phyloP scores from a whole-genome alignment of 2,888 invertebrate genomes.

The Cephalotes varians region DNA sequence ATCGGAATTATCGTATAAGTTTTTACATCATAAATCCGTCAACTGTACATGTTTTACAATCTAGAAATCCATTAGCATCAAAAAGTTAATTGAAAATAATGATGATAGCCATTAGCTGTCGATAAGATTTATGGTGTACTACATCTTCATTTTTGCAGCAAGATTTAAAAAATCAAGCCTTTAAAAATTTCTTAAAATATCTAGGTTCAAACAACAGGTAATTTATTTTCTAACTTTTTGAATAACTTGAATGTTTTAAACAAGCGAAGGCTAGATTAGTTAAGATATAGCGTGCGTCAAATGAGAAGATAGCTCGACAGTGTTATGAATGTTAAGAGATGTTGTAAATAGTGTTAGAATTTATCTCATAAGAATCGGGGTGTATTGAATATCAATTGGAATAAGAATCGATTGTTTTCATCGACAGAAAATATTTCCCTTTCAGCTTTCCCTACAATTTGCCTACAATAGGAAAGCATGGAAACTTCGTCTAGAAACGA shows the following conservation, averaged over 20 bases:
- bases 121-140: neutral
- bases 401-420: neutral
- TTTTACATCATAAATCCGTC: constrained; percentile 16
- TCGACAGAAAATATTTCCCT: neutral
- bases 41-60: constrained; percentile 23
- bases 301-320: neutral
- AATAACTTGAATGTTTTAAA: neutral
- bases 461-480: constrained; percentile 20
- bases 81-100: constrained; percentile 31
- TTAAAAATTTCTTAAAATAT: neutral
- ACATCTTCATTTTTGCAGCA: neutral
- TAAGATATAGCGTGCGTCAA: neutral
- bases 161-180: neutral
- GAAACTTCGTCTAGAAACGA: constrained; percentile 1
- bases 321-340: constrained; percentile 27
- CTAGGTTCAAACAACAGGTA: neutral
- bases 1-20: constrained; percentile 26
- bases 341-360: constrained; percentile 29
- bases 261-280: neutral
- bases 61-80: constrained; percentile 19
- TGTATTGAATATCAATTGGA: neutral
- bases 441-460: constrained; percentile 30
- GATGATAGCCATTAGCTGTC: neutral
- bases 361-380: neutral
- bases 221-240: constrained; percentile 8